phyloP scores from a whole-genome alignment of 2,888 invertebrate species.

The Platerodrilus igneus region DNA sequence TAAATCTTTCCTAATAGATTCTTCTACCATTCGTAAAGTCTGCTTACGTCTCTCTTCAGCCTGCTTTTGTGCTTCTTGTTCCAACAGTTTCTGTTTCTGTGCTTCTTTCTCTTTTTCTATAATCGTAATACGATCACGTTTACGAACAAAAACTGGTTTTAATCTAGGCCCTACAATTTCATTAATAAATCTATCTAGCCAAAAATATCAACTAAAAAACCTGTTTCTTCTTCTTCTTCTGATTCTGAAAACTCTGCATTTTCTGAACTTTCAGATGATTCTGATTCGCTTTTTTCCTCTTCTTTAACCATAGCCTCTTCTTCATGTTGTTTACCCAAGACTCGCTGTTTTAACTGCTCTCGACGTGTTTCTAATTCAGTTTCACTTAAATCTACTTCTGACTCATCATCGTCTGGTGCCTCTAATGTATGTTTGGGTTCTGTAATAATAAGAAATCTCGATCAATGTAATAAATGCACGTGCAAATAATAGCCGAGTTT shows the following conservation, averaged over 20 bases:
- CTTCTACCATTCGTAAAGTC: slow-evolving; percentile 86
- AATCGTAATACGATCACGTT: slow-evolving; percentile 90
- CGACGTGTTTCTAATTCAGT: slow-evolving; percentile 81
- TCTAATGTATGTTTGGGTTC: slow-evolving; percentile 47
- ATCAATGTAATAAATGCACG: background rate
- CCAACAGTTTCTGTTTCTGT: slow-evolving; percentile 76
- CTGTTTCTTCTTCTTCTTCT: slow-evolving; percentile 86
- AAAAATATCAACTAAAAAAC: slow-evolving; percentile 34
- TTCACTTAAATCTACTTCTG: slow-evolving; percentile 81
- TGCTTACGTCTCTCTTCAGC: slow-evolving; percentile 86
- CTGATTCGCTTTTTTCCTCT: slow-evolving; percentile 66
- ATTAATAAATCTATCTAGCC: slow-evolving; percentile 1
- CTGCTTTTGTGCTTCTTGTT: slow-evolving; percentile 75
- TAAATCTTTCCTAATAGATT: slow-evolving; percentile 79
- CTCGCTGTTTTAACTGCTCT: slow-evolving; percentile 61
- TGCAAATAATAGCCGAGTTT: slow-evolving; percentile 8
- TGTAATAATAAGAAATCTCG: slow-evolving; percentile 16
- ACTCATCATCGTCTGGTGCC: slow-evolving; percentile 55
- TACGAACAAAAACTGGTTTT: slow-evolving; percentile 92
- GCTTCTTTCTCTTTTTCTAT: slow-evolving; percentile 90
- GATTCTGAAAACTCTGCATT: slow-evolving; percentile 86
- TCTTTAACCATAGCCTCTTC: slow-evolving; percentile 69
- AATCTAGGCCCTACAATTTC: slow-evolving; percentile 69
- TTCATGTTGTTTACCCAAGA: slow-evolving; percentile 67
- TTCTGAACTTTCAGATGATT: slow-evolving; percentile 69